These are phyloP conservation scores for Cephus sareptanus DNA, from an alignment of 2,888 invertebrate genomes.

Conservation along the genomic window DNA sequence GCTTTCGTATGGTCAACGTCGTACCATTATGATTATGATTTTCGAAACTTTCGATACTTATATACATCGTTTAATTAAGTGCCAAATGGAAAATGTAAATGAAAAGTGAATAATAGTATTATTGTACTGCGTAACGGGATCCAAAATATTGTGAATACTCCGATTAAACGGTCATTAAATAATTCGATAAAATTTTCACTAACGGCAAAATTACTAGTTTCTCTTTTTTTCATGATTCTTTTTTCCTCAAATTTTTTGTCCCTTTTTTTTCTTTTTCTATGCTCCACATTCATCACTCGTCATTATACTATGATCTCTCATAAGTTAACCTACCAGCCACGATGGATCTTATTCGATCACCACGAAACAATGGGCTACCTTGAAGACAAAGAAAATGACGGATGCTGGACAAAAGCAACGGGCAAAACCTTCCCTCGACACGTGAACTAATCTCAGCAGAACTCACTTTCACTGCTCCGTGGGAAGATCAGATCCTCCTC, in stretches of 20 bases:
- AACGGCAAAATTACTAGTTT: constrained; percentile 1
- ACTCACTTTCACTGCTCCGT: constrained; percentile 56
- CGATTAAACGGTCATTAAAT: not conserved
- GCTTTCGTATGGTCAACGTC: too few relatives aligned
- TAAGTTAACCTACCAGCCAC: constrained; percentile 10
- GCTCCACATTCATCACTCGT: constrained; percentile 13
- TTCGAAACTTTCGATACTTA: too few relatives aligned
- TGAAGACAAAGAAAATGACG: constrained; percentile 45
- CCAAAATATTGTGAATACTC: too few relatives aligned
- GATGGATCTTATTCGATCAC: constrained; percentile 43
- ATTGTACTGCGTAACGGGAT: not conserved
- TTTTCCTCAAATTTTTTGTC: not conserved
- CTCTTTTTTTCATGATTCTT: constrained; percentile 1
- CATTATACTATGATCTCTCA: constrained; percentile 10
- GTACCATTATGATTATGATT: too few relatives aligned
- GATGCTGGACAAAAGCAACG: constrained; percentile 33
- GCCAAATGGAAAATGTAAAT: not conserved
- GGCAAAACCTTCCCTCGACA: constrained; percentile 42
- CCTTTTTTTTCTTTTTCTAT: constrained; percentile 8
- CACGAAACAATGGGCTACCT: constrained; percentile 53
- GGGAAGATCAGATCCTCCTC: constrained; percentile 41
- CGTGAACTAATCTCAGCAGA: constrained; percentile 46
- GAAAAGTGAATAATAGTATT: not conserved
- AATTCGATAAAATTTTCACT: not conserved
- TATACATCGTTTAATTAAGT: not conserved